Percentiles rank a stretch among this genome's conserved stretches.
Conservation (phyloP, 2,113 vertebrate species). For the Pachypanchax playfairii region DNA sequence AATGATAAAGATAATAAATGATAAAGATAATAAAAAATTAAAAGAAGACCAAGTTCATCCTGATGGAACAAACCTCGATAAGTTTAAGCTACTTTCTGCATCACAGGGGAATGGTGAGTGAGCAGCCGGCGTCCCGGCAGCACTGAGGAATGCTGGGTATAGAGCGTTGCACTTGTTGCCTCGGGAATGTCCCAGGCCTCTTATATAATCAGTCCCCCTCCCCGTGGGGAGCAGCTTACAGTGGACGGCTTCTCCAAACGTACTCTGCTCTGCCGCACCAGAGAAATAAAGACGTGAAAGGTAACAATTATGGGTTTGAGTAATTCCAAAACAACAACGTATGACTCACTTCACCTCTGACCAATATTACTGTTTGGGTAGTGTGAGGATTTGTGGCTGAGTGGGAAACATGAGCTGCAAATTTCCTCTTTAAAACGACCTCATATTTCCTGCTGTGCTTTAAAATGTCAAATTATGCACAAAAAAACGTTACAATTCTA, state of each 20-base stretch:
- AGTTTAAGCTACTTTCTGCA: neutral
- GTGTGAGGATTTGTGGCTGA: conserved; percentile 16
- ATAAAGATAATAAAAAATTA: no score
- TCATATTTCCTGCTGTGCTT: no score
- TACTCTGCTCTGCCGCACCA: neutral
- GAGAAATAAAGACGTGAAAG: neutral
- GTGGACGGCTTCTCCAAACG: conserved; percentile 14
- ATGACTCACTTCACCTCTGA: conserved; percentile 3
- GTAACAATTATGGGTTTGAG: conserved; percentile 34
- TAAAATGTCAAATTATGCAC: no score
- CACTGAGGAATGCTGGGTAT: conserved; percentile 67
- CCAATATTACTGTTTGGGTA: conserved; percentile 40
- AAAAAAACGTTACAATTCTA: no score
- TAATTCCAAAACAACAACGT: conserved; percentile 9
- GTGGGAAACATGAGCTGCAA: conserved; percentile 18
- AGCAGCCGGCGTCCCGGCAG: neutral
- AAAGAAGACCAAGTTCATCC: no score
- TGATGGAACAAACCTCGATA: no score
- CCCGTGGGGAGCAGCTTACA: conserved; percentile 12
- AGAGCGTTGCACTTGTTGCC: conserved; percentile 45
- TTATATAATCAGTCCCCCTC: conserved; percentile 51
- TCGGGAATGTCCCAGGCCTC: conserved; percentile 50
- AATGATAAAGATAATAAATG: neutral
- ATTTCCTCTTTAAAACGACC: conserved; percentile 8
- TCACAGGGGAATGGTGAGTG: conserved; percentile 1